Base-by-base conservation (phyloP, 2,113 vertebrate genomes). In the Barnardius zonarius region DNA sequence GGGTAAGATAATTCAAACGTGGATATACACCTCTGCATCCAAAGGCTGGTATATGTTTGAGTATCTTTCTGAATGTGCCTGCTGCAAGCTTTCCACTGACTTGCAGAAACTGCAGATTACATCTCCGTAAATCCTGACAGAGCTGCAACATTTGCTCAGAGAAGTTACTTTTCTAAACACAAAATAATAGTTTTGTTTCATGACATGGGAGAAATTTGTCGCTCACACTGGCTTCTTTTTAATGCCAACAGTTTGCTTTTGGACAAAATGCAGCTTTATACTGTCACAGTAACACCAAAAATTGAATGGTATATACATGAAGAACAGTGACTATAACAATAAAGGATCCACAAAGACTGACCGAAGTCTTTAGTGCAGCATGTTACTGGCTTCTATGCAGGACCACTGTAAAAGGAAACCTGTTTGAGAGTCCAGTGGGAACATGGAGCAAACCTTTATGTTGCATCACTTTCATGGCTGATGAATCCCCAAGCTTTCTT, bases 1-100 rank as follows among this genome's bases (percentile, higher is more conserved):
- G 1, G 13, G 18, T 3, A 0, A 19, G 27, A 7, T 10, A 28
- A 2, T 17, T 78, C 4, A 3, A 1, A 7, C 2, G 4, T 7
- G 17, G 49, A 4, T 1, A 1, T 2, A 23, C 20, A 13, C 2
- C 75, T 48, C 85, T 35, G 74, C 43, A 9, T 2, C 24, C 63
- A 2, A 37, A 4, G 73, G 61, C 61, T 78, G 59, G 18, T 24
- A 7, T 10, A 4, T 30, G 25, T 18, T 20, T 3, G 44, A 35
- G 55, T 31, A 25, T 37, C 41, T 8, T 3, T 17, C 51, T 16
- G 49, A 49, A 64, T 10, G 55, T 5, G 24, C 15, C 55, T 70
- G 72, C 81, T 31, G 88, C 7, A 28, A n/a, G 41, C 22, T 67
- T 61, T 13, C 43, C 57, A 4, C 62, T 16, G 77, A 22, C 41